phyloP scores from a whole-genome alignment of 2,113 vertebrate species.

The Mionectes macconnelli region DNA sequence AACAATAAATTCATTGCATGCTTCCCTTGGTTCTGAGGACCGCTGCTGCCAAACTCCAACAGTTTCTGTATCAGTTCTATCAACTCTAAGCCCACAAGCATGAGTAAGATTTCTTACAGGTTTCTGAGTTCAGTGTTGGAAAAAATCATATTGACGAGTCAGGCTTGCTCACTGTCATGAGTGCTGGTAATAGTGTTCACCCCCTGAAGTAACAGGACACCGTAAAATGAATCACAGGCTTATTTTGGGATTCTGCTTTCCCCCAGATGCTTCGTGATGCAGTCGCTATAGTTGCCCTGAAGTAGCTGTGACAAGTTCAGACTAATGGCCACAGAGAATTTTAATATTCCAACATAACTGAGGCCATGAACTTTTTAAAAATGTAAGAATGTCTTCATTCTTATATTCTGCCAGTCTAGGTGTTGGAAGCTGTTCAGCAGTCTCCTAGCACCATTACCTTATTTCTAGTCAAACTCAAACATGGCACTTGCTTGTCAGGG shows the following conservation, averaged over 20 bases:
- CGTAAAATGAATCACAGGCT: slow-evolving; percentile 63
- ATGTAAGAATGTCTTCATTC: neutral
- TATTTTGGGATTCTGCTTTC: slow-evolving; percentile 57
- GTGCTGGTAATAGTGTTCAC: neutral
- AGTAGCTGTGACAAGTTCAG: neutral
- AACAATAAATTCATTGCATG: neutral
- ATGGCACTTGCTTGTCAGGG: neutral
- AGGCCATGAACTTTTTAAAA: neutral
- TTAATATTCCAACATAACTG: neutral
- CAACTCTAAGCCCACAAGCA: neutral
- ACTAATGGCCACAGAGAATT: neutral
- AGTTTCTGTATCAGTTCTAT: neutral
- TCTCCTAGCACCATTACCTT: neutral
- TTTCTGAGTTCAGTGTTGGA: neutral
- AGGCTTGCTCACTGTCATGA: slow-evolving; percentile 42
- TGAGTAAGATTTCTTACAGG: neutral
- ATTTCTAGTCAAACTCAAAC: neutral
- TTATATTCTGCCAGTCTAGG: neutral
- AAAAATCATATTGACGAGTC: slow-evolving; percentile 10
- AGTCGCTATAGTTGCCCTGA: neutral
- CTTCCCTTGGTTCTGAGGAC: neutral
- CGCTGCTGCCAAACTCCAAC: neutral
- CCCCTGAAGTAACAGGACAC: neutral
- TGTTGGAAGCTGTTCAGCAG: neutral
- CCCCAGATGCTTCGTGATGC: slow-evolving; percentile 31